A percentile compares a stretch with the other conserved stretches of the same genome.
phyloP scores from a whole-genome alignment of 2,113 vertebrate species.

The Vanacampus margaritifer region DNA sequence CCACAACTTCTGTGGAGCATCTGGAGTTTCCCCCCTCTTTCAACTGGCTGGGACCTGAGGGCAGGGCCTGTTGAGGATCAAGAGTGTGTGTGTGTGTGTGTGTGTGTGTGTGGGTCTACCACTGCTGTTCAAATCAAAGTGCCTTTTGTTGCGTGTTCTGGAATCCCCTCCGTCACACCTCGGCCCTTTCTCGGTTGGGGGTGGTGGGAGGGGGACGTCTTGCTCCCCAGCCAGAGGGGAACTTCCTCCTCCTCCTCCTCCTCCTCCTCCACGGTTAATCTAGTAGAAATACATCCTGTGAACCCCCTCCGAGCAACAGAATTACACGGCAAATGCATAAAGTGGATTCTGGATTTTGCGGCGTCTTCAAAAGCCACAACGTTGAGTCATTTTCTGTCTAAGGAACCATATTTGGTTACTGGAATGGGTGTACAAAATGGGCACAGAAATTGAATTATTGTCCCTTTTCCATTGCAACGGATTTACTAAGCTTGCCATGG shows the following conservation, averaged over 20 bases:
- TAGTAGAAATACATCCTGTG: slow-evolving; percentile 32
- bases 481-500: not conserved
- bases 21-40: slow-evolving; percentile 56
- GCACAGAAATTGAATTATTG: not conserved
- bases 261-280: slow-evolving; percentile 56
- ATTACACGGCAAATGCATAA: slow-evolving; percentile 13
- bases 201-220: not conserved
- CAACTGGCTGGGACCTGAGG: slow-evolving; percentile 56
- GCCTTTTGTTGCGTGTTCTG: slow-evolving; percentile 69
- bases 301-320: slow-evolving; percentile 7
- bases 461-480: not conserved
- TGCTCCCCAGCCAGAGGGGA: slow-evolving; percentile 38
- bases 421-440: not conserved
- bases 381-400: not conserved
- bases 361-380: not conserved
- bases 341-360: slow-evolving; percentile 7
- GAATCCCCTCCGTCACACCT: slow-evolving; percentile 65
- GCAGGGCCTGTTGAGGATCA: slow-evolving; percentile 49
- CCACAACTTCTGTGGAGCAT: slow-evolving; percentile 67
- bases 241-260: slow-evolving; percentile 51
- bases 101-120: slow-evolving; percentile 37
- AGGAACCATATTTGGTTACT: not conserved
- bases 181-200: slow-evolving; percentile 48
- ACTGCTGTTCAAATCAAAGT: slow-evolving; percentile 64
- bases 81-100: slow-evolving; percentile 10